phyloP scores from a whole-genome alignment of 2,888 invertebrate genomes.

The Pediacus dermestoides region DNA sequence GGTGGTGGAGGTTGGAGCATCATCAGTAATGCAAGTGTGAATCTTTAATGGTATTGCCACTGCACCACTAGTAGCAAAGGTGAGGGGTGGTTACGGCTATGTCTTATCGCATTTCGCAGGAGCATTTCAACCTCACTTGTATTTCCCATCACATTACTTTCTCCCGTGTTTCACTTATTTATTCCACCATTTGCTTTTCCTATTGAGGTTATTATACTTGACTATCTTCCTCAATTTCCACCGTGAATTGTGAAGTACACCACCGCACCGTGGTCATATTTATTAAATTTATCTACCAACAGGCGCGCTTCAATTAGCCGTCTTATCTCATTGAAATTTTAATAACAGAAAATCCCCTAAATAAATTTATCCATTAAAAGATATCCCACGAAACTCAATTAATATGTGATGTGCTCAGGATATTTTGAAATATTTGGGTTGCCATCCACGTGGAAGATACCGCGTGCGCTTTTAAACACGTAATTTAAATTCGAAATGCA shows the following conservation, averaged over 20 bases:
- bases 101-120: constrained; percentile 38
- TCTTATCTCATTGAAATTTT: constrained; percentile 17
- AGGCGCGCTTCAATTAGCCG: not conserved
- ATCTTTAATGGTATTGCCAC: constrained; percentile 35
- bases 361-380: not conserved
- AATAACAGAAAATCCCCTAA: constrained; percentile 10
- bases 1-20: constrained; percentile 18
- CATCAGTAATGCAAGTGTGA: constrained; percentile 34
- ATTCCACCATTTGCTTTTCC: constrained; percentile 29
- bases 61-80: too few relatives aligned
- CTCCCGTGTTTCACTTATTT: constrained; percentile 33
- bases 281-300: not conserved
- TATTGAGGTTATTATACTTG: constrained; percentile 26
- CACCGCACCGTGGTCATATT: not conserved
- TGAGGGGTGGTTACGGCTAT: constrained; percentile 22
- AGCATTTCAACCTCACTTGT: constrained; percentile 29
- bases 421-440: not conserved
- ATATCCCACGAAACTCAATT: not conserved
- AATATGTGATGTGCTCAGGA: not conserved
- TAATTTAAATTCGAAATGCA: constrained; percentile 21
- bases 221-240: constrained; percentile 24
- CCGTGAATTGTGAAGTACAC: too few relatives aligned
- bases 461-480: constrained; percentile 17
- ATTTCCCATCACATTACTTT: constrained; percentile 26
- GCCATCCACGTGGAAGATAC: constrained; percentile 18